Conservation (phyloP, 37 sponge, comb jelly and placozoan species). For the Axinella damicornis region DNA sequence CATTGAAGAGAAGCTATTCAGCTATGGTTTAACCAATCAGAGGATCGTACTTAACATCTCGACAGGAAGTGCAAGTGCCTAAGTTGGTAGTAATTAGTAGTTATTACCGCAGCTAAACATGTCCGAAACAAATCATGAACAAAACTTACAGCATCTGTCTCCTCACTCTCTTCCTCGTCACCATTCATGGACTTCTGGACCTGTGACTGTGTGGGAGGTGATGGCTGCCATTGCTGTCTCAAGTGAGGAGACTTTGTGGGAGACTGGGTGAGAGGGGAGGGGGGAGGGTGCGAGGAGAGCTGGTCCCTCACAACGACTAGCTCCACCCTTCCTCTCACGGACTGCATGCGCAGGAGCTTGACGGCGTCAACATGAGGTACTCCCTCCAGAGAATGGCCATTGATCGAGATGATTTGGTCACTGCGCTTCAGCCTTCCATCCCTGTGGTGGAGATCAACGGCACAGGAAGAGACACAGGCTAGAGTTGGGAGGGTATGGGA, state of each 20-base stretch:
- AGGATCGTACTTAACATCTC: too few relatives aligned
- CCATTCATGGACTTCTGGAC: background rate
- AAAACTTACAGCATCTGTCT: background rate
- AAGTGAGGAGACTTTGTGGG: background rate
- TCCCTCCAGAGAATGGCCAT: constrained; percentile 60
- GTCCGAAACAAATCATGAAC: too few relatives aligned
- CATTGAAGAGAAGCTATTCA: too few relatives aligned
- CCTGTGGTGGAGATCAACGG: too few relatives aligned
- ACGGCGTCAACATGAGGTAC: constrained; percentile 68
- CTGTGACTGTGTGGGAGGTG: background rate
- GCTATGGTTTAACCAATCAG: too few relatives aligned
- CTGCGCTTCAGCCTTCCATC: constrained; percentile 70
- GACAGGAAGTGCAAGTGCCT: too few relatives aligned
- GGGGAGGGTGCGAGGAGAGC: background rate
- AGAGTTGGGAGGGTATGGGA: too few relatives aligned
- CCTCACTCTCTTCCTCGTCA: too few relatives aligned
- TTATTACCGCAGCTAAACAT: too few relatives aligned
- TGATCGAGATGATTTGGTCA: constrained; percentile 81
- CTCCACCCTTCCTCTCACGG: constrained; percentile 65
- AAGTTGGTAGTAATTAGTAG: too few relatives aligned
- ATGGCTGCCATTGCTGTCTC: background rate
- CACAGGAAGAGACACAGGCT: too few relatives aligned
- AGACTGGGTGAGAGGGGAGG: background rate
- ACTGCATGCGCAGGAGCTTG: constrained; percentile 59
- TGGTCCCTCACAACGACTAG: constrained; percentile 49